Conservation (phyloP, 2,888 invertebrate species). For the Xestobium rufovillosum region DNA sequence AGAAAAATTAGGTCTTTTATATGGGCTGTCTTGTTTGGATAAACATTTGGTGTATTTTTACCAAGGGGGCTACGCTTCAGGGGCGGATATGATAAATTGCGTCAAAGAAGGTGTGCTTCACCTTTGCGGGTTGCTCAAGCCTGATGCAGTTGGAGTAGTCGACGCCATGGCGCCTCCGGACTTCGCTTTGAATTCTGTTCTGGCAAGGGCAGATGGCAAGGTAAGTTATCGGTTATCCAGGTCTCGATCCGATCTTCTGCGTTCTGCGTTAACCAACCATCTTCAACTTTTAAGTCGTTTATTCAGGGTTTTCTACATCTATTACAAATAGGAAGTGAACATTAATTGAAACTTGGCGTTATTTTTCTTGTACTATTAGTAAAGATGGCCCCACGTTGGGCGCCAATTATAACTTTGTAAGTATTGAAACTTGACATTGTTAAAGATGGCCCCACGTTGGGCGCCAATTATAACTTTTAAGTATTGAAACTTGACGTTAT, state of each 20-base stretch:
- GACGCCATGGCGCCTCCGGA: slow-evolving; percentile 87
- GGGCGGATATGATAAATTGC: slow-evolving; percentile 46
- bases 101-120: slow-evolving; percentile 61
- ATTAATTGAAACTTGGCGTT: slow-evolving; percentile 2
- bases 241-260: too few relatives aligned
- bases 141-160: slow-evolving; percentile 67
- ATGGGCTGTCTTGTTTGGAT: slow-evolving; percentile 52
- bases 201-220: slow-evolving; percentile 79
- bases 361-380: slow-evolving; percentile 10
- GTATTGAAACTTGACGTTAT: too few relatives aligned
- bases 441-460: too few relatives aligned
- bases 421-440: too few relatives aligned
- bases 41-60: slow-evolving; percentile 55
- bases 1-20: slow-evolving; percentile 48
- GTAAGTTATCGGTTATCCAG: too few relatives aligned
- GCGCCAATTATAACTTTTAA: too few relatives aligned
- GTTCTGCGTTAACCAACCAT: too few relatives aligned
- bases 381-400: too few relatives aligned
- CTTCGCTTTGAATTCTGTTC: slow-evolving; percentile 78
- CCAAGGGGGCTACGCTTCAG: slow-evolving; percentile 46
- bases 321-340: too few relatives aligned
- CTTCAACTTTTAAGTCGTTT: too few relatives aligned
- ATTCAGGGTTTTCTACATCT: too few relatives aligned
- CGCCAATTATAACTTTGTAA: too few relatives aligned
- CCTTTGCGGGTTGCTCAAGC: slow-evolving; percentile 62